Evolutionary conservation across 2,888 invertebrate species (phyloP).

Genomic region (Chrysomela aeneicollis): DNA sequence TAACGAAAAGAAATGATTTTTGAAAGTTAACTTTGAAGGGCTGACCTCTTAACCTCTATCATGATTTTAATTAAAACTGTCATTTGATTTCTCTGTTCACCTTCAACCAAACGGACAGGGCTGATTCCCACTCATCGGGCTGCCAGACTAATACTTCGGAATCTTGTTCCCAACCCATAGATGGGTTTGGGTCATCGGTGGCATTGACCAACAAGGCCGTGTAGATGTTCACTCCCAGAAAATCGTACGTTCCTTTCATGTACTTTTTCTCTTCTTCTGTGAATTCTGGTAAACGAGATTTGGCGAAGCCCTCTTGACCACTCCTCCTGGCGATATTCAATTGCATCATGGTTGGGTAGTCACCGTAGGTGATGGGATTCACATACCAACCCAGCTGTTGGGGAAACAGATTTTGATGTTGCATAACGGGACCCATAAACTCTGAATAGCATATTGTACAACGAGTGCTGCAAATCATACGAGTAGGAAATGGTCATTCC

Average conservation of each 20-base stretch:
- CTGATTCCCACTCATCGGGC: constrained; percentile 22
- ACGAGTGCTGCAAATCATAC: no score
- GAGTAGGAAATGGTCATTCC: no score
- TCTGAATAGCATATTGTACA: no score
- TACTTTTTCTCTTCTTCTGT: constrained; percentile 67
- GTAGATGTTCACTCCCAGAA: constrained; percentile 79
- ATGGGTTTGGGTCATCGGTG: constrained; percentile 50
- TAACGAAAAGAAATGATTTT: no score
- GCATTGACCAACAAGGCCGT: constrained; percentile 64
- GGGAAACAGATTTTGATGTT: background rate
- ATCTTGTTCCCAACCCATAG: constrained; percentile 54
- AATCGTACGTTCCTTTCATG: constrained; percentile 69
- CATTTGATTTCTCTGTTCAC: constrained; percentile 14
- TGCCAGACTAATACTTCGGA: constrained; percentile 14
- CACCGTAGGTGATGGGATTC: constrained; percentile 71
- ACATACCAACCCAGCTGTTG: constrained; percentile 44
- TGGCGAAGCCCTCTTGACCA: constrained; percentile 65
- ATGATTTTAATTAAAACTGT: background rate
- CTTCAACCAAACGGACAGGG: constrained; percentile 31
- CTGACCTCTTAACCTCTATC: no score
- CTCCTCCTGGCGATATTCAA: constrained; percentile 67
- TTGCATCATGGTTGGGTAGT: constrained; percentile 73
- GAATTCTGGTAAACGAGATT: constrained; percentile 71
- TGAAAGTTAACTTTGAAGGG: no score
- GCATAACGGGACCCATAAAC: no score